These are phyloP conservation scores for Calephelis perditalis DNA, from an alignment of 2,888 invertebrate species.

Conservation along the genomic window DNA sequence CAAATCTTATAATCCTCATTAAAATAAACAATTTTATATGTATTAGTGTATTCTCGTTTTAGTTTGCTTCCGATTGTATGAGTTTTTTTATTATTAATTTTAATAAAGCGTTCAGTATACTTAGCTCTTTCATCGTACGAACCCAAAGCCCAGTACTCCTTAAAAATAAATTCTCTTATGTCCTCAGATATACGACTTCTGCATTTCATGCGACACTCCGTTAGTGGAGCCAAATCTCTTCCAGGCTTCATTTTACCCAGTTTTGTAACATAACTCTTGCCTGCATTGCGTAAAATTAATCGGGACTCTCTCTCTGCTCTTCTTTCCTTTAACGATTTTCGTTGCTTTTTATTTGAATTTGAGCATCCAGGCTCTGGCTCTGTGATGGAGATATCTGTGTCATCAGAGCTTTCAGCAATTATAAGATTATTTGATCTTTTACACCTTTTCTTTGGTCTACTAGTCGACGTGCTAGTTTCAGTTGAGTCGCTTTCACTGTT, in stretches of 20 bases:
- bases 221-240: not conserved
- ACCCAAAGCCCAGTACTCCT: not conserved
- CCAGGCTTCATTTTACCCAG: not conserved
- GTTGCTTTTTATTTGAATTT: too few species aligned
- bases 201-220: not conserved
- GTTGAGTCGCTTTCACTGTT: too few species aligned
- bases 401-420: too few species aligned
- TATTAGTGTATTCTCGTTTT: too few species aligned
- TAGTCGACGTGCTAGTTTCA: too few species aligned
- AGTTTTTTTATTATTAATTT: not conserved
- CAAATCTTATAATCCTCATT: too few species aligned
- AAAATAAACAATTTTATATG: too few species aligned
- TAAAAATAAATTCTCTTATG: not conserved
- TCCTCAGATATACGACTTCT: not conserved
- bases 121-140: not conserved
- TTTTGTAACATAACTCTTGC: not conserved
- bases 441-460: too few species aligned
- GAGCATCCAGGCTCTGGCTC: too few species aligned
- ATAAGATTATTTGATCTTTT: too few species aligned
- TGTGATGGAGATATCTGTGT: too few species aligned
- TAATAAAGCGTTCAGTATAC: not conserved
- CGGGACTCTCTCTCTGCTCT: not conserved
- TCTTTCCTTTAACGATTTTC: not conserved
- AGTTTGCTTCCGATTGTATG: not conserved
- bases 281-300: not conserved